These are phyloP conservation scores for Smithornis capensis DNA, from an alignment of 2,113 vertebrate genomes.

Conservation along the genomic window DNA sequence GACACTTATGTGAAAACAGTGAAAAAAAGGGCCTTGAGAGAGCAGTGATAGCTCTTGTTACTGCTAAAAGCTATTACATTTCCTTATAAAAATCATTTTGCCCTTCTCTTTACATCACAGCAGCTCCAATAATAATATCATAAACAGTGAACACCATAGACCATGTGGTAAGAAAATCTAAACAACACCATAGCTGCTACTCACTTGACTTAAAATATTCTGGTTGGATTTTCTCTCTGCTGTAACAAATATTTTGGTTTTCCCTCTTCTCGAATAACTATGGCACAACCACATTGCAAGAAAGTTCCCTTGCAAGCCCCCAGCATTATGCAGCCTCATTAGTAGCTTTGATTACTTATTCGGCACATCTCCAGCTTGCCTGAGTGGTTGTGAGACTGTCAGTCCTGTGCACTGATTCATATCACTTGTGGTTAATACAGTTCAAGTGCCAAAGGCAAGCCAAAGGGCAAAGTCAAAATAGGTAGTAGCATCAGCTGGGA, in stretches of 20 bases:
- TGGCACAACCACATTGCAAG: neutral
- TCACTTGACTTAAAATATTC: neutral
- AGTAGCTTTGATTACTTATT: slow-evolving; percentile 34
- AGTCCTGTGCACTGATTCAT: neutral
- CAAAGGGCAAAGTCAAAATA: slow-evolving; percentile 48
- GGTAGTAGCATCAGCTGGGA: neutral
- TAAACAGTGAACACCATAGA: neutral
- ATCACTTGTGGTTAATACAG: neutral
- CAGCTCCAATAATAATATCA: neutral
- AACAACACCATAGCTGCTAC: neutral
- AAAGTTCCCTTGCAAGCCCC: slow-evolving; percentile 17
- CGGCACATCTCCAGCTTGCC: neutral
- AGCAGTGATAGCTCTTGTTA: neutral
- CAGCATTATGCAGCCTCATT: slow-evolving; percentile 22
- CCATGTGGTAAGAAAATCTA: neutral
- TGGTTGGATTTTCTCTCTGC: neutral
- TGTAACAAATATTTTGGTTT: neutral
- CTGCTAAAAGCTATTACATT: neutral
- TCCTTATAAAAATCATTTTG: neutral
- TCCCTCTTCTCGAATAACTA: neutral
- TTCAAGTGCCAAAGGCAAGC: slow-evolving; percentile 46
- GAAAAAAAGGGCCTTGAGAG: neutral
- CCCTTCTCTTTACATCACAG: neutral
- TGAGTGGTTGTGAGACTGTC: neutral
- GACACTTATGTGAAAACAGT: neutral